Conservation (phyloP, 1,140 invertebrate genomes). For the Calliphora vicina region DNA sequence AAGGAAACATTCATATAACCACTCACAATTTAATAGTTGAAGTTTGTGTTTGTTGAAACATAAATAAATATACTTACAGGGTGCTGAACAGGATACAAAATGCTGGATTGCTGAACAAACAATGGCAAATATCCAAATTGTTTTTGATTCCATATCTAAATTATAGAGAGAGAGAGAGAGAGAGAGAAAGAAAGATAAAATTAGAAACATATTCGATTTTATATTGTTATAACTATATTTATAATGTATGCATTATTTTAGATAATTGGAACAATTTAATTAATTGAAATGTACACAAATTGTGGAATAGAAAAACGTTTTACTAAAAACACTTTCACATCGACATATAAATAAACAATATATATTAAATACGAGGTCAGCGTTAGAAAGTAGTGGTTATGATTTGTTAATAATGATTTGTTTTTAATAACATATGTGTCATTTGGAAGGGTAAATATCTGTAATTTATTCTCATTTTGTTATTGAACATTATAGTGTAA, state of each 20-base stretch:
- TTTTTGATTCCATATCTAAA: constrained; percentile 60
- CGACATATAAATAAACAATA: neutral
- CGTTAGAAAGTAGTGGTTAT: too few species aligned
- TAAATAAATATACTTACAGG: constrained; percentile 48
- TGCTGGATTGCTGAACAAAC: constrained; percentile 60
- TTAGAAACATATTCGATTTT: neutral
- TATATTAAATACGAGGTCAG: too few species aligned
- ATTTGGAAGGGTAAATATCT: too few species aligned
- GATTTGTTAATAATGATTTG: too few species aligned
- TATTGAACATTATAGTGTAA: too few species aligned
- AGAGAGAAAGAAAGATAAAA: neutral
- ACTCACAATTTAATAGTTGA: too few species aligned
- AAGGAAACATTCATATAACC: too few species aligned
- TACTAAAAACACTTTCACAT: too few species aligned
- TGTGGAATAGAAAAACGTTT: neutral
- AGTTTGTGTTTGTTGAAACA: neutral
- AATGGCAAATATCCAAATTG: constrained; percentile 61
- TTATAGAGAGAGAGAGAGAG: too few species aligned
- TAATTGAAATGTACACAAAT: neutral
- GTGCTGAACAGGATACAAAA: constrained; percentile 58
- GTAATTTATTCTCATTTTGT: too few species aligned
- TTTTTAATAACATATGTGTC: too few species aligned
- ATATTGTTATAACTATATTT: neutral
- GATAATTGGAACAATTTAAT: neutral
- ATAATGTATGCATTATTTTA: neutral